These are phyloP conservation scores for Empidonax alnorum DNA, from an alignment of 2,113 vertebrate genomes.

Conservation along the genomic window DNA sequence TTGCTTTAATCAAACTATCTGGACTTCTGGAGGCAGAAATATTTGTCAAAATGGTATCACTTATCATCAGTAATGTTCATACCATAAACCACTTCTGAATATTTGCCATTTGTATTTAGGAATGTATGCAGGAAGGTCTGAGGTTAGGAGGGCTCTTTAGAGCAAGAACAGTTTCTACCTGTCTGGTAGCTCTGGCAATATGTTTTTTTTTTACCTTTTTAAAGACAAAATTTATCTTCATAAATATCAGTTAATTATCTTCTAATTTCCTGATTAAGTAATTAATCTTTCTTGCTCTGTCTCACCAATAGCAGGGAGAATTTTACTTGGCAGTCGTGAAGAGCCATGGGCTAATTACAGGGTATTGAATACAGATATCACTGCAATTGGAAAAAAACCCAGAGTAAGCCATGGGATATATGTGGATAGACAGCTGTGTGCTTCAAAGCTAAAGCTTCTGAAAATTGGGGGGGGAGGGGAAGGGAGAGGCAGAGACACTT, in stretches of 20 bases:
- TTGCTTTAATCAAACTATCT: neutral
- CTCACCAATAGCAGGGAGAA: neutral
- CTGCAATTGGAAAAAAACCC: fast-evolving
- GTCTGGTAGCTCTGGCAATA: neutral
- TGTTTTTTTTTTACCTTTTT: neutral
- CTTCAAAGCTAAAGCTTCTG: neutral
- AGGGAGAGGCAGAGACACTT: neutral
- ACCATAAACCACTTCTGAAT: neutral
- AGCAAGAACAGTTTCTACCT: neutral
- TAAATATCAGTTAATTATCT: neutral
- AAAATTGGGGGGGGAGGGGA: neutral
- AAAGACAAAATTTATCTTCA: neutral
- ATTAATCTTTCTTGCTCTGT: neutral
- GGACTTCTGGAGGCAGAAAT: neutral
- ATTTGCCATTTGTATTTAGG: neutral
- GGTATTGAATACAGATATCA: neutral
- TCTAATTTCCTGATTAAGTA: neutral
- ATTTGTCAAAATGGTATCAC: neutral
- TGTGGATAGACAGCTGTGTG: neutral
- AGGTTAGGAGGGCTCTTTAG: neutral
- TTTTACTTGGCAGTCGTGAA: neutral
- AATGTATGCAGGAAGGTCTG: neutral
- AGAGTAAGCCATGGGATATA: neutral
- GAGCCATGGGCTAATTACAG: neutral
- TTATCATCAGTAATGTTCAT: neutral